Evolutionary conservation across 2,888 invertebrate genomes (phyloP), one percentile per base, ranked within the genome.

Genomic region (Limnephilus auricula): DNA sequence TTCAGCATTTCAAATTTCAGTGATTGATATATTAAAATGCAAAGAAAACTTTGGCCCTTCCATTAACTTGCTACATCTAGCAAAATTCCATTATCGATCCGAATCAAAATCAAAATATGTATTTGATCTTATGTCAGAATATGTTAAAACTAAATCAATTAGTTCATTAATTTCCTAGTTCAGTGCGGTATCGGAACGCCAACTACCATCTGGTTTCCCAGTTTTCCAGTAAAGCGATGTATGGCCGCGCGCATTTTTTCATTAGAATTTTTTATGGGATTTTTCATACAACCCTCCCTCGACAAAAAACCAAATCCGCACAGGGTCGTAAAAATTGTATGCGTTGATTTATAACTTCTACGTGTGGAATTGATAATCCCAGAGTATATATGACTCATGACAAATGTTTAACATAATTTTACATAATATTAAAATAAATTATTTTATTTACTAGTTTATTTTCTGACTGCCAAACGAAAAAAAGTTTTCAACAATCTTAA

Each of bases 261-360:
- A 85, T 85, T 85, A 45, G 85, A 85, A 40, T 30, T 32, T 32
- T 31, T 85, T 85, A 40, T 85, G n/a, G 85, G 40, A 45, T 40
- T 30, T 40, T 65, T 40, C 37, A 40, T 9, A 85, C n/a, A 34
- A 4, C 30, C 85, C 85, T 34, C 30, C 85, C 85, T 34, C 85
- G 40, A 45, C 45, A 30, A 40, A 65, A 65, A 37, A 45, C 37
- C 45, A 40, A 85, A 85, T 85, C 85, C 40, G 85, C 40, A 34
- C 85, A 85, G 85, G 40, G 85, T 40, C 85, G 40, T 85, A 85
- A 85, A 85, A 85, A 40, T 30, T 40, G 30, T 30, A 30, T 40
- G n/a, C 40, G n/a, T n/a, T 45, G 85, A 85, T 85, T 85, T 40
- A 85, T 85, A 45, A 30, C 85, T 18, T 18, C 25, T 85, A 85